Conservation (phyloP, 2,797 vertebrate species). For the Furcifer pardalis region DNA sequence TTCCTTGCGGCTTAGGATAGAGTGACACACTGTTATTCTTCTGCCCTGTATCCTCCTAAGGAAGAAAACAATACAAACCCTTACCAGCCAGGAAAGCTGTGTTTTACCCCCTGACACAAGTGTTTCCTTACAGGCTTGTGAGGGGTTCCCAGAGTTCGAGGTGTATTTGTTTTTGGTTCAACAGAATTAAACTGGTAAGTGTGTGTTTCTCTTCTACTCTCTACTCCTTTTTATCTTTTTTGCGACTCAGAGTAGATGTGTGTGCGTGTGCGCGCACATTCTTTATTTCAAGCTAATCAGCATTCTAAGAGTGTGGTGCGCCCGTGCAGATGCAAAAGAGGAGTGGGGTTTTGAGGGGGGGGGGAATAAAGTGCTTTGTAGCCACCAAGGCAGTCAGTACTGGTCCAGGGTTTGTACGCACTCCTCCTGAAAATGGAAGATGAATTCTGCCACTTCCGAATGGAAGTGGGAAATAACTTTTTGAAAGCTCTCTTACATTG, state of each 20-base stretch:
- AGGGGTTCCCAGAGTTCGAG: constrained; percentile 50
- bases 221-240: constrained; percentile 25
- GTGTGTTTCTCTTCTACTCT: background rate
- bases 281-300: background rate
- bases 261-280: too few relatives aligned
- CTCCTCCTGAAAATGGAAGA: too few relatives aligned
- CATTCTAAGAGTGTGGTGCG: background rate
- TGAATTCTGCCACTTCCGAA: too few relatives aligned
- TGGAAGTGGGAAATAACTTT: background rate
- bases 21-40: constrained; percentile 57
- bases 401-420: background rate
- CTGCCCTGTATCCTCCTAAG: constrained; percentile 65
- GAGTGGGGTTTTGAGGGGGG: background rate
- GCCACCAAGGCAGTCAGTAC: background rate
- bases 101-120: constrained; percentile 43
- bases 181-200: constrained; percentile 67
- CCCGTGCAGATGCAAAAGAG: too few relatives aligned
- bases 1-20: constrained; percentile 65
- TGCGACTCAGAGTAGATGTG: background rate
- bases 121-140: constrained; percentile 52
- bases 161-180: constrained; percentile 33
- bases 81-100: constrained; percentile 59
- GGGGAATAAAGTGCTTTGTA: background rate
- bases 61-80: constrained; percentile 60
- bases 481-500: background rate